Evolutionary conservation across 2,888 invertebrate species (phyloP).

Genomic region (Polia nebulosa): DNA sequence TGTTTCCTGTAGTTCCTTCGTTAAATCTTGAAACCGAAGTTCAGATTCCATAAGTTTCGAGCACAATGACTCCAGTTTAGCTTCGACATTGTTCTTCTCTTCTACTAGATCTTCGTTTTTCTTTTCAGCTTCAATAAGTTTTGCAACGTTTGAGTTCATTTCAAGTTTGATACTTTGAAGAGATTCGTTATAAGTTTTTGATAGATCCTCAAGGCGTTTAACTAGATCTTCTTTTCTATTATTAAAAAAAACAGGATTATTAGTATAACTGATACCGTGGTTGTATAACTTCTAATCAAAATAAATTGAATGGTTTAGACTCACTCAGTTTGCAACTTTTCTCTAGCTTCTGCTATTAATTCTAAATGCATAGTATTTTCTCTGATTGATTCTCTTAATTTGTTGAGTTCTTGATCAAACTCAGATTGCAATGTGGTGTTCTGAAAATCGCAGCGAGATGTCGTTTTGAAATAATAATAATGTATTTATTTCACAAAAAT

Average conservation of each 20-base stretch:
- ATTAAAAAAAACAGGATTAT: slow-evolving; percentile 2
- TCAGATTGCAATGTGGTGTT: slow-evolving; percentile 79
- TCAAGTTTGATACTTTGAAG: slow-evolving; percentile 76
- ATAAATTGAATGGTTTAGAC: slow-evolving; percentile 46
- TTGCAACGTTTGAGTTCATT: slow-evolving; percentile 73
- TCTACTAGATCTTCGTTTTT: slow-evolving; percentile 76
- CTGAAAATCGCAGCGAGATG: slow-evolving; percentile 65
- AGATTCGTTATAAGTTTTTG: slow-evolving; percentile 79
- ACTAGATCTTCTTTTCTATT: slow-evolving; percentile 84
- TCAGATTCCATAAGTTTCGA: slow-evolving; percentile 77
- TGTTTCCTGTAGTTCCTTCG: slow-evolving; percentile 69
- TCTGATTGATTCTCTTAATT: slow-evolving; percentile 80
- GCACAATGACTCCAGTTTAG: slow-evolving; percentile 73
- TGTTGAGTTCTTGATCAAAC: slow-evolving; percentile 80
- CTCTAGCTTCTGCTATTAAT: slow-evolving; percentile 82
- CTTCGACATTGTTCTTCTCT: slow-evolving; percentile 74
- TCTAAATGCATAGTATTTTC: slow-evolving; percentile 81
- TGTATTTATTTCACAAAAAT: too few relatives aligned
- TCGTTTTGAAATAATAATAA: slow-evolving; percentile 10
- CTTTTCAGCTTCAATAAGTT: slow-evolving; percentile 79
- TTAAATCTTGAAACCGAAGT: slow-evolving; percentile 69
- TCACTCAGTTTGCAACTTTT: slow-evolving; percentile 84
- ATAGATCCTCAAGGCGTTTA: slow-evolving; percentile 77
- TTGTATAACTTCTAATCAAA: neutral
- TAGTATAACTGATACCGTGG: neutral